Evolutionary conservation across 2,888 invertebrate species (phyloP).

Genomic region (Diarsia brunnea): DNA sequence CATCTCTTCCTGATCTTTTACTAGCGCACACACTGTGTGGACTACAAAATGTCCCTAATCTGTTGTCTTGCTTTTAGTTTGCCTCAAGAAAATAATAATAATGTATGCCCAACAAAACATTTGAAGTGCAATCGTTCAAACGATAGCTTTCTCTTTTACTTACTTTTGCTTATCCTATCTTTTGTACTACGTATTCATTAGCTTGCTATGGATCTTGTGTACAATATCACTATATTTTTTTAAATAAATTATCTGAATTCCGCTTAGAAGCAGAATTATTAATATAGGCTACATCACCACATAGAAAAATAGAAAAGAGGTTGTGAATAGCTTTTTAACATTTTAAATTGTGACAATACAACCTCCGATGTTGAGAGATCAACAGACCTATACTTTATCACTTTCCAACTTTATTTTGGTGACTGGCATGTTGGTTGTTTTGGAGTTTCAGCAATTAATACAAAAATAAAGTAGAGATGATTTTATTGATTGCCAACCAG

Average conservation of each 20-base stretch:
- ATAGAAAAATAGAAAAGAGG: not conserved
- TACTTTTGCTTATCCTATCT: not conserved
- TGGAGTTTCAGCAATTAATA: too few species aligned
- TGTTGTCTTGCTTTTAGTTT: too few species aligned
- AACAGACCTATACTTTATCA: not conserved
- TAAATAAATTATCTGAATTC: not conserved
- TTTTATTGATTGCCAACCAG: not conserved
- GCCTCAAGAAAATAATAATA: too few species aligned
- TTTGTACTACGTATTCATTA: not conserved
- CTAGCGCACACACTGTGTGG: too few species aligned
- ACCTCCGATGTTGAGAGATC: not conserved
- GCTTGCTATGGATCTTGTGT: not conserved
- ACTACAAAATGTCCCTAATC: too few species aligned
- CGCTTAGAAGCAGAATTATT: not conserved
- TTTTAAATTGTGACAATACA: not conserved
- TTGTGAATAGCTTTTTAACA: not conserved
- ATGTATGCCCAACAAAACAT: too few species aligned
- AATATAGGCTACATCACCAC: not conserved
- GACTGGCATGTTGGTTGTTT: too few species aligned
- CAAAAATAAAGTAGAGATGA: not conserved
- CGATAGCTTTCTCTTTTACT: too few species aligned
- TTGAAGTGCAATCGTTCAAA: too few species aligned
- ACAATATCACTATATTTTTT: too few species aligned
- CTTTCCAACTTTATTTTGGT: not conserved
- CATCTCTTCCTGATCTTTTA: not conserved